Conservation (phyloP, 2,797 vertebrate species). For the Ispidina picta region DNA sequence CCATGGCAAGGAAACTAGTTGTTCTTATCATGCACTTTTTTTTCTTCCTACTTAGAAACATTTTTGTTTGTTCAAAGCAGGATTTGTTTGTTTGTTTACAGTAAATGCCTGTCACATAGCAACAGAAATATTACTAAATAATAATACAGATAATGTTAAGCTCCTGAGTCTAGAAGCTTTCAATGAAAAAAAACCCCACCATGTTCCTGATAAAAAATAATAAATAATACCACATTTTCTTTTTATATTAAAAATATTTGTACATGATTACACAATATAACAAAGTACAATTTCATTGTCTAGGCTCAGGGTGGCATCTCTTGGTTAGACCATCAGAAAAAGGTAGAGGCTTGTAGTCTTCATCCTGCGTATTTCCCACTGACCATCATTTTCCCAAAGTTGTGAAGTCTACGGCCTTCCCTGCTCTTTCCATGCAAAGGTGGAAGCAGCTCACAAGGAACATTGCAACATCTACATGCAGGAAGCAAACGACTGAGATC, state of each 20-base stretch:
- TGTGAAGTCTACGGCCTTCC: not conserved
- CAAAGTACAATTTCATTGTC: constrained; percentile 34
- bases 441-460: not conserved
- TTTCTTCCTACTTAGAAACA: constrained; percentile 9
- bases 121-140: constrained; percentile 68
- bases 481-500: not conserved
- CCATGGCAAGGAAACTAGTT: not conserved
- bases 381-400: not conserved
- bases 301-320: constrained; percentile 26
- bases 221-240: constrained; percentile 61
- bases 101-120: constrained; percentile 60
- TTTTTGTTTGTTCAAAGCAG: constrained; percentile 22
- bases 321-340: constrained; percentile 1
- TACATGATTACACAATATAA: constrained; percentile 56
- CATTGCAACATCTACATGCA: constrained; percentile 35
- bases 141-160: constrained; percentile 30
- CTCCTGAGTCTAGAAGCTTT: constrained; percentile 53
- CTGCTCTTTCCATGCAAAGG: constrained; percentile 21
- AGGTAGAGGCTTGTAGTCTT: not conserved
- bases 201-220: constrained; percentile 67
- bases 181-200: constrained; percentile 1
- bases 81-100: constrained; percentile 39
- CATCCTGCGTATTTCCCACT: not conserved
- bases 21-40: not conserved
- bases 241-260: constrained; percentile 62